Percentiles rank a stretch among this genome's conserved stretches.
Conservation (phyloP, 2,113 vertebrate genomes). For the Otocyon megalotis region DNA sequence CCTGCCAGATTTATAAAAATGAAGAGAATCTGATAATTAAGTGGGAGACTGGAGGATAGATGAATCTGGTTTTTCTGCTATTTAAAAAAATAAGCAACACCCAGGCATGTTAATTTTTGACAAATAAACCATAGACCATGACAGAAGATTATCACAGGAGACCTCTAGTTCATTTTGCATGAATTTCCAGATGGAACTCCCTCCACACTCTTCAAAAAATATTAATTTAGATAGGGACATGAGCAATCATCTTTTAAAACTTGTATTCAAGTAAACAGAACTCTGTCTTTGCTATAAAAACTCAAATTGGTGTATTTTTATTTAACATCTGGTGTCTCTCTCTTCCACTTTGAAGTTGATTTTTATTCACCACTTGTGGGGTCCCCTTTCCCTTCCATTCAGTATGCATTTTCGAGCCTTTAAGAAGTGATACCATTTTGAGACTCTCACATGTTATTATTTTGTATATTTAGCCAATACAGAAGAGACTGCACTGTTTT, state of each 20-base stretch:
- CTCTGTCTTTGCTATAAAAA: slow-evolving; percentile 24
- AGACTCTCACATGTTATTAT: neutral
- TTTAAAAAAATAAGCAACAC: slow-evolving; percentile 31
- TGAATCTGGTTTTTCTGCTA: slow-evolving; percentile 63
- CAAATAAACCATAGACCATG: slow-evolving; percentile 72
- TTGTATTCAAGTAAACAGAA: slow-evolving; percentile 43
- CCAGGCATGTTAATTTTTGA: slow-evolving; percentile 79
- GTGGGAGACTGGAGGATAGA: slow-evolving; percentile 67
- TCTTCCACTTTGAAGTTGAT: slow-evolving; percentile 1
- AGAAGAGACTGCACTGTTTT: slow-evolving; percentile 16
- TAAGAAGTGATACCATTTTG: neutral
- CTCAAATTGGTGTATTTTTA: slow-evolving; percentile 26
- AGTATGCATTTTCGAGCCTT: neutral
- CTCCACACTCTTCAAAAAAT: slow-evolving; percentile 67
- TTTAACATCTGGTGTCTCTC: neutral
- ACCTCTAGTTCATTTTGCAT: slow-evolving; percentile 43
- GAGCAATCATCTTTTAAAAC: slow-evolving; percentile 69
- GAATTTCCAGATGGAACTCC: slow-evolving; percentile 71
- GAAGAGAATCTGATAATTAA: slow-evolving; percentile 74
- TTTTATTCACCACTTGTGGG: neutral
- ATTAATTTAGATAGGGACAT: slow-evolving; percentile 72
- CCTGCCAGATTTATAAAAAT: slow-evolving; percentile 69
- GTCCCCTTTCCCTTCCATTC: neutral
- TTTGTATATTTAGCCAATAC: slow-evolving; percentile 23
- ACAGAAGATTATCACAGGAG: slow-evolving; percentile 63